Evolutionary conservation across 2,888 invertebrate genomes (phyloP).

Genomic region (Prionchulus punctatus): DNA sequence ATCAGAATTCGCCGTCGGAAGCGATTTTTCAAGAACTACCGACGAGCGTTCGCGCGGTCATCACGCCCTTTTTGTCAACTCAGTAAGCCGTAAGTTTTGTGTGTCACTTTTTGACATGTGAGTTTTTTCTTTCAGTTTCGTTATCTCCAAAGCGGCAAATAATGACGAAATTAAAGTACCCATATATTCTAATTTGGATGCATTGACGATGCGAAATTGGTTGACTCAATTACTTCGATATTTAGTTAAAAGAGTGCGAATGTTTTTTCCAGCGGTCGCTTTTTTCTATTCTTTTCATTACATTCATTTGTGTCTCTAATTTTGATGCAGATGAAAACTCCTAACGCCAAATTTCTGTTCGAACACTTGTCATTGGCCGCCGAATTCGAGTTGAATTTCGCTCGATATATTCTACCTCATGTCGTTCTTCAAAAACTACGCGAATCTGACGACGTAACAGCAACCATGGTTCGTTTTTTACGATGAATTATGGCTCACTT

Average conservation of each 20-base stretch:
- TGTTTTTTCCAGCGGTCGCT: too few species aligned
- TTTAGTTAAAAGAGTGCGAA: too few species aligned
- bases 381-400: neutral
- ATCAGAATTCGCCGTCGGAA: neutral
- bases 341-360: neutral
- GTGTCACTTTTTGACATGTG: neutral
- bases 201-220: too few species aligned
- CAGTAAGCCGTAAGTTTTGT: neutral
- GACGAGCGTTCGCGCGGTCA: neutral
- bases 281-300: too few species aligned
- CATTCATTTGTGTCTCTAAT: too few species aligned
- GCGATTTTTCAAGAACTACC: neutral
- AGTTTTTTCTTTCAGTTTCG: too few species aligned
- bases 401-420: conserved; percentile 2
- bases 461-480: neutral
- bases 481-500: neutral
- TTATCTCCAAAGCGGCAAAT: too few species aligned
- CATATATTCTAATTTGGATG: too few species aligned
- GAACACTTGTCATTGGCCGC: neutral
- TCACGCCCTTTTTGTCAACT: neutral
- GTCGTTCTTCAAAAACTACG: neutral
- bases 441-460: neutral
- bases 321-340: neutral
- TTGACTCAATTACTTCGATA: too few species aligned
- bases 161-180: too few species aligned